Evolutionary conservation across 2,888 invertebrate species (phyloP).

Genomic region (Drosophila maculinotata): DNA sequence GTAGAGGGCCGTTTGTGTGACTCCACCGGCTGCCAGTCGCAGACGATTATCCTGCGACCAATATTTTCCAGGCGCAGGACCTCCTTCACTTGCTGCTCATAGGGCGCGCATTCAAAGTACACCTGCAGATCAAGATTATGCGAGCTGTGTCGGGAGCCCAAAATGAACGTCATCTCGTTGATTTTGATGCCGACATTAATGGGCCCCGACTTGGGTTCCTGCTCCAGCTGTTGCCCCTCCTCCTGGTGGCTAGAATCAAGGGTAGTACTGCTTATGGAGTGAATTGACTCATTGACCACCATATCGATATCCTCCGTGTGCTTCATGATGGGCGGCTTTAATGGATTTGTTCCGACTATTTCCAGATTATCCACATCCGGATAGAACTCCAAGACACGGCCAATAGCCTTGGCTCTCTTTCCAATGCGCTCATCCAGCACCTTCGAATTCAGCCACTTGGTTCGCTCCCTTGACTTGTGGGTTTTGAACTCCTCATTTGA

Average conservation of each 20-base stretch:
- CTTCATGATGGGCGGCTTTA: not conserved
- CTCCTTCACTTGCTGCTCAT: conserved; percentile 48
- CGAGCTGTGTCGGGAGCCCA: not conserved
- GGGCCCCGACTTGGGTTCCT: not conserved
- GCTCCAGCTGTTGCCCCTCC: not conserved
- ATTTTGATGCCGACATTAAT: conserved; percentile 51
- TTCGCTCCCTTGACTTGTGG: not conserved
- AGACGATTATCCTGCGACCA: conserved; percentile 60
- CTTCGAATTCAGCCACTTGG: conserved; percentile 68
- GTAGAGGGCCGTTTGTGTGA: conserved; percentile 14
- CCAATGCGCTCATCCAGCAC: conserved; percentile 58
- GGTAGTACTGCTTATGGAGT: conserved; percentile 57
- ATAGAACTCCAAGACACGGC: conserved; percentile 67
- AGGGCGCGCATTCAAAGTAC: conserved; percentile 71
- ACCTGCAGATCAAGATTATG: conserved; percentile 24
- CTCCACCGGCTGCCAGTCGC: conserved; percentile 57
- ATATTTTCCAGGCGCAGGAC: conserved; percentile 73
- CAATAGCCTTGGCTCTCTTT: conserved; percentile 52
- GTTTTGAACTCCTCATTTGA: accelerated
- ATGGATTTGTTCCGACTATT: conserved; percentile 54
- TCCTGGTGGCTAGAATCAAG: not conserved
- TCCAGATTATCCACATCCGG: conserved; percentile 71
- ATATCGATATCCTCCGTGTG: conserved; percentile 46
- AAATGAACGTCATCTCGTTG: conserved; percentile 54
- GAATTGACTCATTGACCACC: conserved; percentile 22